Evolutionary conservation across 2,888 invertebrate species (phyloP).

Genomic region (Heliconius ethilla): DNA sequence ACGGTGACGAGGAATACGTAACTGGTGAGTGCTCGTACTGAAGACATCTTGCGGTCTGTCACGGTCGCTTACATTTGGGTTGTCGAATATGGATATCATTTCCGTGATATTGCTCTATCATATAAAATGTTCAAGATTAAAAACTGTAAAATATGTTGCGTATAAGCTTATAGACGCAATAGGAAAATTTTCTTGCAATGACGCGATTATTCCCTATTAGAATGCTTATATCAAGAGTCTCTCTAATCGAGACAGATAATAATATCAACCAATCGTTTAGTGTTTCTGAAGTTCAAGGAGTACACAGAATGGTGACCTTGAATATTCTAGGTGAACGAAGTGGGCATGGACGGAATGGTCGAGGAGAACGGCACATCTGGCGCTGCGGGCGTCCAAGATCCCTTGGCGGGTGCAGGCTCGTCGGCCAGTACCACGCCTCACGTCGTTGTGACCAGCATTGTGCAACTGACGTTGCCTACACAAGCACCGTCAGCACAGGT

Average conservation of each 20-base stretch:
- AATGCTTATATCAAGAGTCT: slow-evolving; percentile 54
- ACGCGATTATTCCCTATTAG: slow-evolving; percentile 75
- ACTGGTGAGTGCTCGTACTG: slow-evolving; percentile 89
- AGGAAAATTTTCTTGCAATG: slow-evolving; percentile 71
- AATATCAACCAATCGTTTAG: slow-evolving; percentile 54
- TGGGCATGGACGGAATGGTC: slow-evolving; percentile 94
- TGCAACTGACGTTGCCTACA: slow-evolving; percentile 90
- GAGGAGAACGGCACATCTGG: slow-evolving; percentile 90
- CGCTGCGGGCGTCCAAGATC: slow-evolving; percentile 69
- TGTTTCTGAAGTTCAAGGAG: slow-evolving; percentile 65
- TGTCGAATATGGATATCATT: slow-evolving; percentile 72
- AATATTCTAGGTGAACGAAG: slow-evolving; percentile 84
- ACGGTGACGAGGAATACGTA: slow-evolving; percentile 97
- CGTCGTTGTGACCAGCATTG: slow-evolving; percentile 87
- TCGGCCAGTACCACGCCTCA: slow-evolving; percentile 67
- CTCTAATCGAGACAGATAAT: slow-evolving; percentile 59
- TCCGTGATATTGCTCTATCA: slow-evolving; percentile 48
- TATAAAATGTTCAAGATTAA: slow-evolving; percentile 54
- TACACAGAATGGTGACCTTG: slow-evolving; percentile 79
- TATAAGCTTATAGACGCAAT: slow-evolving; percentile 71
- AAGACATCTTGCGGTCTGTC: slow-evolving; percentile 81
- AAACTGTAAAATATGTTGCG: slow-evolving; percentile 61
- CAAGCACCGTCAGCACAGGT: slow-evolving; percentile 87
- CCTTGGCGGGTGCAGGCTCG: slow-evolving; percentile 65
- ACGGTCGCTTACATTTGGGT: slow-evolving; percentile 73